These are phyloP conservation scores for Pseudachorutes palmiensis DNA, from an alignment of 1,140 invertebrate species.

Conservation along the genomic window DNA sequence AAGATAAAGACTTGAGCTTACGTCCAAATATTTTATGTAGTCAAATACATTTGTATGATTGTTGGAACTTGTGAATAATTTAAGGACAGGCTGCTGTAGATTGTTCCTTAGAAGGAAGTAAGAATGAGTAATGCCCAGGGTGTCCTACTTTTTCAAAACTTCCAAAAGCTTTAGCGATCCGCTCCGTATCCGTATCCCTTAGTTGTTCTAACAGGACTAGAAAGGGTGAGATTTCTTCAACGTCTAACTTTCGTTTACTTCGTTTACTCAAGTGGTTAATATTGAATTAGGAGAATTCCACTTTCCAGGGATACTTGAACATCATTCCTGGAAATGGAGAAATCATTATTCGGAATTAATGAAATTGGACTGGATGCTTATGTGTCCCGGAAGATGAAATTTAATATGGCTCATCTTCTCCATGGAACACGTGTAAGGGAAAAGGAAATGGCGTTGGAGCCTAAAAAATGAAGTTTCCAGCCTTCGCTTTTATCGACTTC, in stretches of 20 bases:
- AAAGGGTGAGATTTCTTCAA: too few species aligned
- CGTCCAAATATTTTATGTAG: constrained; percentile 1
- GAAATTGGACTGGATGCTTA: neutral
- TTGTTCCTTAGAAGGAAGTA: neutral
- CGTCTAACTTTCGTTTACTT: too few species aligned
- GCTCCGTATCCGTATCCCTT: too few species aligned
- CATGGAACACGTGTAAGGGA: too few species aligned
- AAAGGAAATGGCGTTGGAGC: too few species aligned
- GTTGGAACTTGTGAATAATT: neutral
- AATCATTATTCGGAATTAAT: constrained; percentile 1
- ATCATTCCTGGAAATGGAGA: neutral
- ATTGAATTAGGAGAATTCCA: neutral
- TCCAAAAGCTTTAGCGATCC: too few species aligned
- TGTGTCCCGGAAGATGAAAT: neutral
- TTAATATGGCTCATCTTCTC: neutral
- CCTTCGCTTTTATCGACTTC: neutral
- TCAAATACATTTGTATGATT: neutral
- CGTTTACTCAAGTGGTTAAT: neutral
- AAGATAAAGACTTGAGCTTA: too few species aligned
- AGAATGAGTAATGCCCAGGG: neutral
- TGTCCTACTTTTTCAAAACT: neutral
- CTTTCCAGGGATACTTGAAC: too few species aligned
- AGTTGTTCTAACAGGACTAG: too few species aligned
- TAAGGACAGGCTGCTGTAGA: neutral
- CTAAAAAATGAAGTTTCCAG: neutral